Evolutionary conservation across 2,888 invertebrate genomes (phyloP), one percentile per base, ranked within the genome.

Genomic region (Alloplasta piceator): DNA sequence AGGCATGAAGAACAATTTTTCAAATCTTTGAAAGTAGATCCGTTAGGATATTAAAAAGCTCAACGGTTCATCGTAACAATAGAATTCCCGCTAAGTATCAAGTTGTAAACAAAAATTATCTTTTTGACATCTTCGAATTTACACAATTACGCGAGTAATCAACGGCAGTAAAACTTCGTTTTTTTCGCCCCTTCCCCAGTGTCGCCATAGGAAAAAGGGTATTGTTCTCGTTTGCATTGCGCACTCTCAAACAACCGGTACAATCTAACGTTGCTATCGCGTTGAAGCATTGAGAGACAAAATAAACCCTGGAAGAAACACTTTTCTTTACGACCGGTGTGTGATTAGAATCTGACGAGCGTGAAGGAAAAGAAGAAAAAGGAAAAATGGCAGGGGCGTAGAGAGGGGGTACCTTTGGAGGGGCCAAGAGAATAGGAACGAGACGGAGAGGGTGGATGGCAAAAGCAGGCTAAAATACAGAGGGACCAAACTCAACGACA

Each of bases 401-500:
- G 36, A 38, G 41, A 12, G 38, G 9, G 48, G 10, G 10, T 26
- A 26, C 3, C 26, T 26, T 26, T 3, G 14, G 9, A 48, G 52
- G 64, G 38, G 16, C 12, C 16, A 43, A 36, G 50, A 61, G 60
- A 56, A 74, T 78, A 46, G 56, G 46, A 41, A 36, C 36, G 50
- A 58, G 50, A 26, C 10, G 14, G 46, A 60, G 43, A 72, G 39
- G 12, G 52, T n/a, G 67, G 41, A 61, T 39, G 39, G 66, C 41
- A 16, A 61, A 68, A 46, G 68, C 36, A 78, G 12, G 6, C 60
- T 46, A 52, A 70, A 16, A 39, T 16, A 56, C 10, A 70, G 68
- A 36, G 70, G 41, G 73, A 80, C 76, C 72, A 66, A 71, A 76
- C 80, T 63, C 60, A 58, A 79, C 71, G 70, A 76, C 72, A 56